Conservation (phyloP, 2,888 invertebrate species). For the Perizoma affinitatum region DNA sequence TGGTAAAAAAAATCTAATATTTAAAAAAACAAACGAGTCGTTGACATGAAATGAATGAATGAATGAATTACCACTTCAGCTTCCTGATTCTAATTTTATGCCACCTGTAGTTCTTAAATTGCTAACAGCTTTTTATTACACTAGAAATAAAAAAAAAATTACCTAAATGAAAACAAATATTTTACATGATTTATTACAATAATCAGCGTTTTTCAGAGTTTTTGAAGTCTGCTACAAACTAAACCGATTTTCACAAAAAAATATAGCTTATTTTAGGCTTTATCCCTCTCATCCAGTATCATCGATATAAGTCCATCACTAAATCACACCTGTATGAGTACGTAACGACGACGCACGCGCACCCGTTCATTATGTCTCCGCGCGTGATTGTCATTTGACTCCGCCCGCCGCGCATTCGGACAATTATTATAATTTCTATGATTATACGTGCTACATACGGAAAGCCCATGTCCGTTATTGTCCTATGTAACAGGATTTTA, state of each 20-base stretch:
- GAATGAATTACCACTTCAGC: too few species aligned
- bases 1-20: too few species aligned
- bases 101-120: too few species aligned
- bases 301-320: constrained; percentile 43
- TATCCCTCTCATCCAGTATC: constrained; percentile 12
- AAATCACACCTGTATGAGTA: constrained; percentile 55
- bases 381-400: constrained; percentile 81
- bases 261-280: too few species aligned
- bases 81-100: too few species aligned
- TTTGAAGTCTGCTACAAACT: background rate
- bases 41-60: too few species aligned
- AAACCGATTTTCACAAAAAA: background rate
- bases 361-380: constrained; percentile 77
- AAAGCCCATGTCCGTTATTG: constrained; percentile 38
- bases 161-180: too few species aligned
- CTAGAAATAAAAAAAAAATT: too few species aligned
- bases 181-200: too few species aligned
- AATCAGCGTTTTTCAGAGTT: too few species aligned
- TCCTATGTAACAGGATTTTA: constrained; percentile 26
- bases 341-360: constrained; percentile 54
- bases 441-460: constrained; percentile 54
- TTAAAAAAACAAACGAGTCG: too few species aligned
- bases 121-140: too few species aligned
- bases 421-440: constrained; percentile 80
- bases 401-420: constrained; percentile 67